Evolutionary conservation across 2,888 invertebrate species (phyloP), one percentile per base, ranked within the genome.

Genomic region (Iselma pallidipennis): DNA sequence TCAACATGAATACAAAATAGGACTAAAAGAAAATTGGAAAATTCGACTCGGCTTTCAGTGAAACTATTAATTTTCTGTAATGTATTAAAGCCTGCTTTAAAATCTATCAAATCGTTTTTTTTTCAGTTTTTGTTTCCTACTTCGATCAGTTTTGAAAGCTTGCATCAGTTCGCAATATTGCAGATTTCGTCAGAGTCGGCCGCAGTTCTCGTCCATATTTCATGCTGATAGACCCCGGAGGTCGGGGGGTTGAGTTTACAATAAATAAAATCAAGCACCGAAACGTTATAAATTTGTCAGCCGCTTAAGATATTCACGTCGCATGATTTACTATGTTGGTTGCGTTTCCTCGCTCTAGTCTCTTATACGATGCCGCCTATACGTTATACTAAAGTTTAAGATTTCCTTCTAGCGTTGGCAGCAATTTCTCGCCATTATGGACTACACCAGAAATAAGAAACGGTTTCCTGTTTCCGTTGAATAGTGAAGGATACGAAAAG

Each of bases 371-470:
- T 45, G 29, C 57, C 45, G n/a, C n/a, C n/a, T n/a, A n/a, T n/a
- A n/a, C n/a, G n/a, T n/a, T 31, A 31, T 21, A 12, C 6, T 14
- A 55, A 55, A 49, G 26, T 54, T 61, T 64, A 53, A 49, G 59
- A 52, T 63, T 57, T 55, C 21, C 19, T 42, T 57, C 62, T 55
- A 65, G 66, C 61, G 65, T 66, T 73, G 72, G 72, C 73, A 72
- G 69, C 68, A 71, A 70, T 72, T 73, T 74, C 72, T 63, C 71
- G 69, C 75, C 69, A 72, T 74, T 72, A 74, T 66, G 57, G 65
- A 69, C 68, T 69, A 66, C 71, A 66, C 70, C 61, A 63, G 70
- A 69, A 69, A 74, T 74, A 76, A 75, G 74, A 71, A 75, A 75
- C 71, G 70, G 72, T 70, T 74, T 74, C 71, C 72, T 65, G 68